These are phyloP conservation scores for Heliconius ismenius DNA, from an alignment of 2,888 invertebrate species.

Conservation along the genomic window DNA sequence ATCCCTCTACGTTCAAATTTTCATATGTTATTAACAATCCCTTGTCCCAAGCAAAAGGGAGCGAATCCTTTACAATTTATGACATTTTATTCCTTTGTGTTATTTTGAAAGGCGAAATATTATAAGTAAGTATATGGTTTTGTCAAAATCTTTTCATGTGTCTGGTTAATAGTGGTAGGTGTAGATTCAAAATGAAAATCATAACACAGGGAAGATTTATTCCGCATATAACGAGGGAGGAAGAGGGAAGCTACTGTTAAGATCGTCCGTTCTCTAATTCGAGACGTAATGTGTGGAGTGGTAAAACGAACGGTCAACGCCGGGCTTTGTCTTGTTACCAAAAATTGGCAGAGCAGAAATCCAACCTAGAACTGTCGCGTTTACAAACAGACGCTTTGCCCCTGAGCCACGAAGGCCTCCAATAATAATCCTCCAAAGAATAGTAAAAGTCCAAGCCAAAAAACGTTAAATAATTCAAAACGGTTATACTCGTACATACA, in stretches of 20 bases:
- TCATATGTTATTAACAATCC: background rate
- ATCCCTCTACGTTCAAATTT: too few species aligned
- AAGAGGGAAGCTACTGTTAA: too few species aligned
- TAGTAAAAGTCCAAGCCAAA: background rate
- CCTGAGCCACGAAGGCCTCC: too few species aligned
- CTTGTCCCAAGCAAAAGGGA: background rate
- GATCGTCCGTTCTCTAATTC: too few species aligned
- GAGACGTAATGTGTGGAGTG: too few species aligned
- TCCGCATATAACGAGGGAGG: too few species aligned
- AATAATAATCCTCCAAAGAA: too few species aligned
- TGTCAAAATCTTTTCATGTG: background rate
- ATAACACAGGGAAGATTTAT: background rate
- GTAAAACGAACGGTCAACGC: too few species aligned
- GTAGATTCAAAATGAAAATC: background rate
- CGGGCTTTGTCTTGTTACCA: too few species aligned
- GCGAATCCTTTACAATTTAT: constrained; percentile 37
- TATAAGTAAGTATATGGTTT: constrained; percentile 26
- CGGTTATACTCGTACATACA: background rate
- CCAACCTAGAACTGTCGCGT: background rate
- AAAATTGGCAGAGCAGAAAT: background rate
- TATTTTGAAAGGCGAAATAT: constrained; percentile 34
- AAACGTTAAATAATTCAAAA: background rate
- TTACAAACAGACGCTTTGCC: too few species aligned
- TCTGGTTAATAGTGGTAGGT: background rate
- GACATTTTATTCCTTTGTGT: constrained; percentile 42